Evolutionary conservation across 2,113 vertebrate genomes (phyloP).

Genomic region (Mobula birostris): DNA sequence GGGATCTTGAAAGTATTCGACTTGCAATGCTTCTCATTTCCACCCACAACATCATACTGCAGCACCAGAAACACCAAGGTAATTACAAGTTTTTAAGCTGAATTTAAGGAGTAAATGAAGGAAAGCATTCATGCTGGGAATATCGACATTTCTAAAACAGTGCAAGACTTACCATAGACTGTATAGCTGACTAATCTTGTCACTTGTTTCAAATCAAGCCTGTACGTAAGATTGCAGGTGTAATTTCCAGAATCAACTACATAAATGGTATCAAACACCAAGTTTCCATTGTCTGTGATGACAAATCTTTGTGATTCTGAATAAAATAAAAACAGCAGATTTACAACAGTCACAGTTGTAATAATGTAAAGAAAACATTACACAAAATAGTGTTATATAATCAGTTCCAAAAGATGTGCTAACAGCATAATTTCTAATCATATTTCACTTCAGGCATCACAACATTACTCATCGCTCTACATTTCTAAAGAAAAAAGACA

Average conservation of each 20-base stretch:
- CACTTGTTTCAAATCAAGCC: neutral
- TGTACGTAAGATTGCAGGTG: conserved; percentile 28
- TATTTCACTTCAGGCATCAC: neutral
- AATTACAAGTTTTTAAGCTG: neutral
- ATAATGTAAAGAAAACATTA: neutral
- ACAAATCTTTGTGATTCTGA: conserved; percentile 31
- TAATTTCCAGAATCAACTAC: conserved; percentile 37
- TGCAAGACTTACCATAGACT: conserved; percentile 27
- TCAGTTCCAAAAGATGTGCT: neutral
- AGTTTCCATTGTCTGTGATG: conserved; percentile 30
- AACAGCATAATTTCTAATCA: neutral
- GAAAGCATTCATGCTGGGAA: neutral
- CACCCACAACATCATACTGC: neutral
- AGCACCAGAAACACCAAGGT: neutral
- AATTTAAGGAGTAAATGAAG: neutral
- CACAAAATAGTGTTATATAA: neutral
- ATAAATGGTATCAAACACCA: conserved; percentile 34
- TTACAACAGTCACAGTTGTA: neutral
- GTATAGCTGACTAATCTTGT: conserved; percentile 20
- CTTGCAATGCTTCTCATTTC: neutral
- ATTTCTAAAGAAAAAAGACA: neutral
- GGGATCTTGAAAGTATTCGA: neutral
- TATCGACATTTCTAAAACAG: neutral
- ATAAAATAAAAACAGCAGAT: conserved; percentile 8
- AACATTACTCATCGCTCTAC: neutral